These are phyloP conservation scores for Pseudochaenichthys georgianus DNA, from an alignment of 2,797 vertebrate species.

Conservation along the genomic window DNA sequence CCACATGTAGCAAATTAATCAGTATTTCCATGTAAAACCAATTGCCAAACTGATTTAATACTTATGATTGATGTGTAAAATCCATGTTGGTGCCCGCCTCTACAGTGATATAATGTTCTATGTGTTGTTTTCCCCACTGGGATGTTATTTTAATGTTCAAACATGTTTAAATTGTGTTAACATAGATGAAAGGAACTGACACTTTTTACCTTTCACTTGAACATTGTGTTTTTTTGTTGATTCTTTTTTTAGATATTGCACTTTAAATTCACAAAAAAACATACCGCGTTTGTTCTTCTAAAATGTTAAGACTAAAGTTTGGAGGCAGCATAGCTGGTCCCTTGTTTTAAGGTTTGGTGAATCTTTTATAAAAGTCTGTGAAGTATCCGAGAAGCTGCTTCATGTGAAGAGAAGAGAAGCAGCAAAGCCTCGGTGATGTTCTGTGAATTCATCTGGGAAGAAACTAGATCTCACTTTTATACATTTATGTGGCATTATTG, in stretches of 20 bases:
- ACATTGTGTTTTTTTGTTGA: constrained; percentile 46
- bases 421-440: constrained; percentile 37
- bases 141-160: constrained; percentile 40
- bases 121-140: constrained; percentile 28
- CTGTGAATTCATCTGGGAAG: constrained; percentile 52
- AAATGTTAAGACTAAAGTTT: constrained; percentile 23
- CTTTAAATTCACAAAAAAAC: constrained; percentile 55
- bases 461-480: constrained; percentile 49
- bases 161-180: constrained; percentile 60
- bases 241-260: constrained; percentile 52
- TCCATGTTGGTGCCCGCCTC: constrained; percentile 31
- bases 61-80: constrained; percentile 15
- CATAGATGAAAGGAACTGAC: constrained; percentile 42
- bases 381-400: constrained; percentile 33
- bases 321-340: constrained; percentile 34
- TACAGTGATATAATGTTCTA: constrained; percentile 24
- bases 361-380: constrained; percentile 40
- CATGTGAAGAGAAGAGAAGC: constrained; percentile 30
- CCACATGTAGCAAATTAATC: constrained; percentile 38
- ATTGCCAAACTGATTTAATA: not conserved
- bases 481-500: constrained; percentile 50
- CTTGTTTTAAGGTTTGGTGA: constrained; percentile 40
- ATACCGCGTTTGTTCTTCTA: constrained; percentile 19
- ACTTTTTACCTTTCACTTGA: constrained; percentile 33
- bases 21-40: constrained; percentile 10